Percentiles rank a stretch among this genome's conserved stretches.
Conservation (phyloP, 2,797 vertebrate genomes). For the Cheracebus regulus region DNA sequence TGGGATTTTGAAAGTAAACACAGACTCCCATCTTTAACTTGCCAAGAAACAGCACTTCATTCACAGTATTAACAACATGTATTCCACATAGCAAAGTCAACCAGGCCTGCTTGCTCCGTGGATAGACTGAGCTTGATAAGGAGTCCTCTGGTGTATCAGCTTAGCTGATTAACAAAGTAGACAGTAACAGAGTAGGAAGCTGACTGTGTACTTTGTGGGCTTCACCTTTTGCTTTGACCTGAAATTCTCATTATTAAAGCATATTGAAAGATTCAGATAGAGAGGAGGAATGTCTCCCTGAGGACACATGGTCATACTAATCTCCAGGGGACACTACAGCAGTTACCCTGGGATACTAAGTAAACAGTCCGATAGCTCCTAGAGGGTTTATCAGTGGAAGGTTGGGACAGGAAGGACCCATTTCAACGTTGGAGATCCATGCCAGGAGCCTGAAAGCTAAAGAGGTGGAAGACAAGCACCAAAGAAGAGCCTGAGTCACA, state of each 20-base stretch:
- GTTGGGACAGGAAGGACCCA: neutral
- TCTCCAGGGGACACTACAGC: neutral
- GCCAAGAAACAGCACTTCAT: neutral
- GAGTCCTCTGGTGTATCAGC: neutral
- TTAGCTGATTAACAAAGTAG: neutral
- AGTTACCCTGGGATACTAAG: neutral
- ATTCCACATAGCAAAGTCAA: neutral
- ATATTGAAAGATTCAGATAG: neutral
- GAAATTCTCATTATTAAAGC: neutral
- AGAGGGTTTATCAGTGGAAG: neutral
- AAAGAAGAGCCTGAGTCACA: neutral
- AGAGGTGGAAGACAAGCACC: neutral
- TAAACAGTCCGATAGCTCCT: neutral
- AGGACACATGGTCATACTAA: neutral
- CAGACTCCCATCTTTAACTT: neutral
- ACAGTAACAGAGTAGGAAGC: neutral
- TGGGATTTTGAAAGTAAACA: constrained; percentile 26
- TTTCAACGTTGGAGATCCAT: neutral
- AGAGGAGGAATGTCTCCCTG: neutral
- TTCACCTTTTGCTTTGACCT: neutral
- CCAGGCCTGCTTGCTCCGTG: neutral
- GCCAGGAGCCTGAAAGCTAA: neutral
- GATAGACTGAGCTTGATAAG: neutral
- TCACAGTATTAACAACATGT: neutral
- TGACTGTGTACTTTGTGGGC: neutral